phyloP scores from a whole-genome alignment of 2,888 invertebrate species.

The Coremacera marginata region DNA sequence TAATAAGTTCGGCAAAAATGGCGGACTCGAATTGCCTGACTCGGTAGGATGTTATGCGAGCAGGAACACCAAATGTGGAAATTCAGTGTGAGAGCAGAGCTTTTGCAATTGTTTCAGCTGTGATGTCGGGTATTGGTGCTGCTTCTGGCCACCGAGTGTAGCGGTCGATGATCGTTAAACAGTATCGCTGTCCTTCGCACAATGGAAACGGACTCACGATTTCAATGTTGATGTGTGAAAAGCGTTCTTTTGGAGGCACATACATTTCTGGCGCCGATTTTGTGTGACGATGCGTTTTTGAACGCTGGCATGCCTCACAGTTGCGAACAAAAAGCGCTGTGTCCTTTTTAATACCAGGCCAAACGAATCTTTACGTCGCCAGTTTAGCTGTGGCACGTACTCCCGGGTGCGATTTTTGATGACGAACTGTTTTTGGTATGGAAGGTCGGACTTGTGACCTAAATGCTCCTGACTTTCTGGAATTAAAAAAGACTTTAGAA shows the following conservation, averaged over 20 bases:
- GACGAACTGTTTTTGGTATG: constrained; percentile 26
- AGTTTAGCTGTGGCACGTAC: neutral
- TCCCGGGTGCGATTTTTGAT: constrained; percentile 32
- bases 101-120: neutral
- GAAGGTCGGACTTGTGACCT: constrained; percentile 31
- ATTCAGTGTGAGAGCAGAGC: no score
- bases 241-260: constrained; percentile 34
- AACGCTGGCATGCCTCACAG: neutral
- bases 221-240: neutral
- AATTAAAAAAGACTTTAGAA: no score
- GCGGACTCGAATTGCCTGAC: no score
- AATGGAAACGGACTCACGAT: constrained; percentile 13
- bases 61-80: no score
- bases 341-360: neutral
- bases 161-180: constrained; percentile 2
- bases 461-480: no score
- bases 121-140: neutral
- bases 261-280: neutral
- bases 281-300: neutral
- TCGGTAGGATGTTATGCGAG: no score
- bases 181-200: neutral
- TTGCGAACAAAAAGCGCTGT: neutral
- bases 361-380: neutral
- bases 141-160: constrained; percentile 30
- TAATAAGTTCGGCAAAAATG: no score